Evolutionary conservation across 2,888 invertebrate genomes (phyloP), one percentile per base, ranked within the genome.

Genomic region (Eristalis pertinax): DNA sequence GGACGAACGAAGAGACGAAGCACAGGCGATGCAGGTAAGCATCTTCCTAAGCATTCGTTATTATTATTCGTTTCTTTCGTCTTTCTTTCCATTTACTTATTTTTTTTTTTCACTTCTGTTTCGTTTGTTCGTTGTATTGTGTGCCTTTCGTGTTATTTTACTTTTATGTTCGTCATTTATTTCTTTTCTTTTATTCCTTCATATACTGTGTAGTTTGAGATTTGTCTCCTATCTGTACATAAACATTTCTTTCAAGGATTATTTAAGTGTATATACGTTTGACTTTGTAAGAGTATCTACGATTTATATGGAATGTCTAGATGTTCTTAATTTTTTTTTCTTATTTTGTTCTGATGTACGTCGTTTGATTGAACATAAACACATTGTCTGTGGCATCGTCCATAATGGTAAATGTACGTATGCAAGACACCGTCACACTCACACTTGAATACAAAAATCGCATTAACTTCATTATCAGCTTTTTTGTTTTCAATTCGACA

Each of bases 1-100:
- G 93, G 99, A 99, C 91, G 99, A 99, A 94, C 95, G 98, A 91
- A 94, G 98, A 82, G 99, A 99, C 91, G 99, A 98, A 93, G 97
- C 98, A 64, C 99, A 99, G 94, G 98, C 98, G 72, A 96, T 97
- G 94, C 97, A 97, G 96, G 97, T 96, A 90, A 90, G 89, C 78
- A 70, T 22, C 38, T 83, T 64, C 29, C 4, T 60, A 26, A 26
- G 24, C 60, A 60, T 60, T 60, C 26, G 15, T 75, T 75, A 4
- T 43, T 56, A 43, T 29, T 76, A 35, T 41, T 38, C 41, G 60
- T 26, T 62, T 63, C 19, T 26, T 24, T 56, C 13, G n/a, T 56
- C 19, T 35, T 38, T n/a, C 11, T 7, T 62, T 73, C 63, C 38
- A n/a, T 64, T 73, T 29, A 19, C 22, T 4, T 73, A n/a, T 19